Base-by-base conservation (phyloP, 2,113 vertebrate genomes). In the Genyomyrus donnyi region DNA sequence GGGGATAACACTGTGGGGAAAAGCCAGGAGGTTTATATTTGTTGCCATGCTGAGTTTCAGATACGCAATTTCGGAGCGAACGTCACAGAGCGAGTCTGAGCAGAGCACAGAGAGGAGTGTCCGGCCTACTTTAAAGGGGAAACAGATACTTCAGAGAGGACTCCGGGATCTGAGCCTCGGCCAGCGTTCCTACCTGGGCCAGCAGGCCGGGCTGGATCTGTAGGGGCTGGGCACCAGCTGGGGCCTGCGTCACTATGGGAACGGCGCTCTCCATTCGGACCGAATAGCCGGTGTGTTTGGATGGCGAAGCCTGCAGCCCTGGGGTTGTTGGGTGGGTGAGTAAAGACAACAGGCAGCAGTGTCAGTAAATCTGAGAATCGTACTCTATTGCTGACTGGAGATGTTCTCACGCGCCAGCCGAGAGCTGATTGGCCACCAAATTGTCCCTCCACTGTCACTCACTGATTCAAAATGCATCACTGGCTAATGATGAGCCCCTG, bases 211-310 rank as follows among this genome's bases (percentile, higher is more conserved):
- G 97, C 84, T 99, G 98, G 94, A 99, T 98, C 95, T 99, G 98
- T 91, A 99, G 97, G 91, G 98, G 97, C 92, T 98, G 98, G 17
- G 98, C 97, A 90, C 97, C 97, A 0, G 97, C 97, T 0, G 98
- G 98, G 92, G 98, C 97, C 93, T 99, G 98, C 31, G 98, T 99
- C 95, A 99, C 98, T 93, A 99, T 98, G 93, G 98, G 98, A 94
- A 99, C 98, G 0, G 98, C 97, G 0, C 98, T 99, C 93, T 99
- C 98, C 98, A 99, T 98, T 90, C 98, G 96, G 93, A 99, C 98
- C 0, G 98, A 99, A 94, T 99, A 99, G 92, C 98, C 97, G 85
- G 97, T 96, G 83, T 99, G 98, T 95, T 99, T 99, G 88, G 98
- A 98, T 88, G 98, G 98, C 66, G 98, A 99, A 8, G 98, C 97